Base-by-base conservation (phyloP, 1,140 invertebrate species). In the Muscidifurax raptorellus region DNA sequence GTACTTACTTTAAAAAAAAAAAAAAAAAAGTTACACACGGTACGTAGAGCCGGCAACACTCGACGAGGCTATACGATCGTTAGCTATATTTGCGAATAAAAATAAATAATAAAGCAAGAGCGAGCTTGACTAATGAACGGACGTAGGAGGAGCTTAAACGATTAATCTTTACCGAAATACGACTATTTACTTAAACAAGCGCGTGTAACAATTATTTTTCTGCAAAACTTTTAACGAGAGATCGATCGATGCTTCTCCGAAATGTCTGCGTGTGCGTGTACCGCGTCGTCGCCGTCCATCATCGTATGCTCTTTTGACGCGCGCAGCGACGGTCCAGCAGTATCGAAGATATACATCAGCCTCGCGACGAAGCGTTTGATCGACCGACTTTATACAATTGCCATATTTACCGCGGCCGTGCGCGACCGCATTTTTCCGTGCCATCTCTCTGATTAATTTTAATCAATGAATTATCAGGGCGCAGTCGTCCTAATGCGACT, bases 391-490 rank as follows among this genome's bases (percentile, higher is more conserved):
- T 15, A 9, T 22, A 25, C 28, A 82, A 27, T 82, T 81, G 71
- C 40, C 80, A 75, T 66, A 75, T 75, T 82, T 74, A 75, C 66
- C 32, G n/a, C 6, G 69, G 32, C 66, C 69, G 40, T 72, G 15
- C 0, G 4, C 44, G 69, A 52, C 25, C 27, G 47, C 44, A 36
- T 67, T 67, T 69, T 27, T 9, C 22, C 36, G 81, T 83, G 81
- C 74, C 81, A 83, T 76, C 52, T 59, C 52, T 59, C 66, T 9
- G 66, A 69, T 69, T 27, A 0, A 47, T 75, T 47, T 47, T 22
- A 52, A 30, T 18, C 7, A 67, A 67, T 67, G 5, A 22, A n/a
- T 36, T 76, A 75, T 28, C 27, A n/a, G 25, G 10, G 27, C 12
- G 9, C 32, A 25, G 27, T 64, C 7, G 59, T 18, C 7, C 12